Percentiles rank a stretch among this genome's conserved stretches.
phyloP scores from a whole-genome alignment of 2,888 invertebrate species.

The Octodonta nipae region DNA sequence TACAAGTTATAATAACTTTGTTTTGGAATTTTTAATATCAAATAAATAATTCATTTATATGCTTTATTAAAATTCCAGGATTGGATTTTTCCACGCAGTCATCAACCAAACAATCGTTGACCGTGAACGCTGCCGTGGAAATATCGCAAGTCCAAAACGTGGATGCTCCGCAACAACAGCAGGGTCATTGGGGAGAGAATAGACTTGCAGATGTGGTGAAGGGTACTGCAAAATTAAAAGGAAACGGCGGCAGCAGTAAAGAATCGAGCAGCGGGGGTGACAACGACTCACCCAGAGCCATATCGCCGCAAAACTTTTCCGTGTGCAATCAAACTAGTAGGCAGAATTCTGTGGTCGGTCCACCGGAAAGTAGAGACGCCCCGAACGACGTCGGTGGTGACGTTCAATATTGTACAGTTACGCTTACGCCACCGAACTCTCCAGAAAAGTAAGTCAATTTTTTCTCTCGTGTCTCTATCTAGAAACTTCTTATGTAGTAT shows the following conservation, averaged over 20 bases:
- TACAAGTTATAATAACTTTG: no score
- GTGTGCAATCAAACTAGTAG: constrained; percentile 11
- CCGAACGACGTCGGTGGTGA: constrained; percentile 25
- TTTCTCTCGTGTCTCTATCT: no score
- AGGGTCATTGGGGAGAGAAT: constrained; percentile 42
- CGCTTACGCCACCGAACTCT: constrained; percentile 45
- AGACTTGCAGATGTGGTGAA: constrained; percentile 70
- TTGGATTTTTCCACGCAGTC: constrained; percentile 19
- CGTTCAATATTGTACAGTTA: constrained; percentile 35
- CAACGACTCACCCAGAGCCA: constrained; percentile 25
- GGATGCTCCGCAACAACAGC: constrained; percentile 18
- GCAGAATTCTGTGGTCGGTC: constrained; percentile 8
- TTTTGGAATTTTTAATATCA: no score
- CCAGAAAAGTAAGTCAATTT: constrained; percentile 44
- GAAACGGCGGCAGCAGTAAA: constrained; percentile 23
- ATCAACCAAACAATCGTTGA: constrained; percentile 16
- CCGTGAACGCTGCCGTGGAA: no score
- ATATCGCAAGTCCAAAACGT: constrained; percentile 19
- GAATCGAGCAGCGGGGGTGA: constrained; percentile 26
- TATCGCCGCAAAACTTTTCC: constrained; percentile 25
- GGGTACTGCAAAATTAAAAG: constrained; percentile 46
- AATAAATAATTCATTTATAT: no score
- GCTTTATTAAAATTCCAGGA: no score
- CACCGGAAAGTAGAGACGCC: constrained; percentile 24
- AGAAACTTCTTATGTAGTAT: no score